phyloP scores from a whole-genome alignment of 2,888 invertebrate genomes.

The Agrochola lota region DNA sequence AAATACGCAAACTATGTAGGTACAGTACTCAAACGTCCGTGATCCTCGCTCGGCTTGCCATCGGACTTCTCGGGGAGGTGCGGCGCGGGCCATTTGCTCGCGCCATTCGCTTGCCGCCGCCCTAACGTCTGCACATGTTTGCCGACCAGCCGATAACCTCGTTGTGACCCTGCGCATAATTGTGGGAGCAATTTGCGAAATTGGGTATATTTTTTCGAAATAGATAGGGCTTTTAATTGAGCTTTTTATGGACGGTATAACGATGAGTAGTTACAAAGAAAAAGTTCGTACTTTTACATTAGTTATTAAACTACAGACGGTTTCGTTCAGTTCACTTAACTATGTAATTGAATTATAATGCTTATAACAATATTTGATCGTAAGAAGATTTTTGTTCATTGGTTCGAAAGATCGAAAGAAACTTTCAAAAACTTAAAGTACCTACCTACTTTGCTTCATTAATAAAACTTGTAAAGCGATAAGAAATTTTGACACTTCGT shows the following conservation, averaged over 20 bases:
- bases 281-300: not conserved
- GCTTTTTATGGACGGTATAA: slow-evolving; percentile 5
- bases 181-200: slow-evolving; percentile 54
- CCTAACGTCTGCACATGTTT: slow-evolving; percentile 67
- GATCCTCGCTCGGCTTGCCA: slow-evolving; percentile 46
- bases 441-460: not conserved
- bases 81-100: slow-evolving; percentile 55
- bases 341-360: not conserved
- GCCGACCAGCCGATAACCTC: slow-evolving; percentile 63
- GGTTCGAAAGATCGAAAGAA: slow-evolving; percentile 14
- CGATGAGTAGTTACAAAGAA: not conserved
- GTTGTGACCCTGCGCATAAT: slow-evolving; percentile 58
- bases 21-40: slow-evolving; percentile 35
- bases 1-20: slow-evolving; percentile 30
- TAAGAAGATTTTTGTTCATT: slow-evolving; percentile 22
- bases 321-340: slow-evolving; percentile 8
- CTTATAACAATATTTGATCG: not conserved
- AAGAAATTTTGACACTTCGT: slow-evolving; percentile 31
- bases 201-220: slow-evolving; percentile 25
- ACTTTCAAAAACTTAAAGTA: slow-evolving; percentile 9
- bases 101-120: slow-evolving; percentile 49
- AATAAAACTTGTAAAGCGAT: slow-evolving; percentile 19
- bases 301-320: not conserved
- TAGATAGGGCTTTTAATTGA: slow-evolving; percentile 34
- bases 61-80: slow-evolving; percentile 20